A percentile compares a stretch with the other conserved stretches of the same genome.
Conservation (phyloP, 2,797 vertebrate genomes). For the Pseudochirops corinnae region DNA sequence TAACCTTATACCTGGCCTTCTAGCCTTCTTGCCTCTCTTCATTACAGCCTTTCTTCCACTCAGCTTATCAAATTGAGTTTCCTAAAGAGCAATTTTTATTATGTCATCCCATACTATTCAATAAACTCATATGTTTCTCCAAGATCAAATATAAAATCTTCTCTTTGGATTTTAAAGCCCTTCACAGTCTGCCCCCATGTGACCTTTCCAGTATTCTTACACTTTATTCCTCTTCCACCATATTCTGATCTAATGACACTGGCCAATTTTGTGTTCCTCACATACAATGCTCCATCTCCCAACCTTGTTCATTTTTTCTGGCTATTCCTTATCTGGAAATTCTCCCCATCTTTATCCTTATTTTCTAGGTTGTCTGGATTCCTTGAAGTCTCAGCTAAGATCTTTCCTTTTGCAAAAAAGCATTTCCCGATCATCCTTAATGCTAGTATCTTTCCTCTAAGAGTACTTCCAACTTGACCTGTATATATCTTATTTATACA, state of each 20-base stretch:
- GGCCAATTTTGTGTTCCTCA: neutral
- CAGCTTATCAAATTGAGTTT: neutral
- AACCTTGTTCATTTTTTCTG: neutral
- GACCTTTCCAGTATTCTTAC: neutral
- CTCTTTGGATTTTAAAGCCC: neutral
- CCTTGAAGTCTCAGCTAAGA: neutral
- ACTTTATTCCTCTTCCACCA: neutral
- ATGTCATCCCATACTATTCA: neutral
- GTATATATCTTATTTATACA: neutral
- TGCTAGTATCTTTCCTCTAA: neutral
- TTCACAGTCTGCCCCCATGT: neutral
- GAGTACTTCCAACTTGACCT: neutral
- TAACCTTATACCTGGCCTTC: neutral
- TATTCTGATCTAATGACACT: neutral
- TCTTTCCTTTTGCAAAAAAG: neutral
- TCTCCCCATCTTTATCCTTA: neutral
- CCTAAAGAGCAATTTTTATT: neutral
- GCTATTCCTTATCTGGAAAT: neutral
- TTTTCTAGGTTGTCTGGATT: neutral
- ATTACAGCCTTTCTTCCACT: neutral
- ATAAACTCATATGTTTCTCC: neutral
- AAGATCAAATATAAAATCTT: neutral
- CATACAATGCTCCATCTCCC: neutral
- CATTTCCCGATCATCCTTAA: neutral
- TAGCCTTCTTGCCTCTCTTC: neutral